phyloP scores from a whole-genome alignment of 2,797 vertebrate species.

The Poeciliopsis infans region DNA sequence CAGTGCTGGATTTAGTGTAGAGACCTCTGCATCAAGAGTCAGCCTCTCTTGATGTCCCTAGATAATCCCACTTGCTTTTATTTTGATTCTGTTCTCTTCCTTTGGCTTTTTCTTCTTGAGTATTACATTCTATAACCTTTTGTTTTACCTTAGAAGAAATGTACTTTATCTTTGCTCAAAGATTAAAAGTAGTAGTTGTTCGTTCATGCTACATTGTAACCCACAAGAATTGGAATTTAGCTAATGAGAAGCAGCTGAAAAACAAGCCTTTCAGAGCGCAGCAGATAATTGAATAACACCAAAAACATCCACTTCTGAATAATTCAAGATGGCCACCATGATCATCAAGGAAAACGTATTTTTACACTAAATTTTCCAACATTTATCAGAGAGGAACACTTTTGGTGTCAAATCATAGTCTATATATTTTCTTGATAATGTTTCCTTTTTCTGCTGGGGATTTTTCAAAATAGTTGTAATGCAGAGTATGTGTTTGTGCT shows the following conservation, averaged over 20 bases:
- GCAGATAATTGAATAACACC: too few relatives aligned
- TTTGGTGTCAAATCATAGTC: too few relatives aligned
- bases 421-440: too few relatives aligned
- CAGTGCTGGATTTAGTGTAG: conserved; percentile 30
- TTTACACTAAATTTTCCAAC: too few relatives aligned
- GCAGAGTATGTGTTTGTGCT: too few relatives aligned
- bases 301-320: too few relatives aligned
- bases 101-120: conserved; percentile 25
- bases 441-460: too few relatives aligned
- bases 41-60: conserved; percentile 6
- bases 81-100: conserved; percentile 25
- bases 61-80: conserved; percentile 22
- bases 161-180: conserved; percentile 50
- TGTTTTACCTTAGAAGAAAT: conserved; percentile 36
- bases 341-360: too few relatives aligned
- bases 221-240: conserved; percentile 41
- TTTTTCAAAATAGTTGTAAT: too few relatives aligned
- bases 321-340: too few relatives aligned
- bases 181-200: conserved; percentile 48
- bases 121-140: conserved; percentile 39
- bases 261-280: conserved; percentile 23
- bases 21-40: conserved; percentile 25
- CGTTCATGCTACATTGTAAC: conserved; percentile 52
- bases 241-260: conserved; percentile 75
- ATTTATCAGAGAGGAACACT: too few relatives aligned